Evolutionary conservation across 2,113 vertebrate genomes (phyloP).

Genomic region (Alligator sinensis): DNA sequence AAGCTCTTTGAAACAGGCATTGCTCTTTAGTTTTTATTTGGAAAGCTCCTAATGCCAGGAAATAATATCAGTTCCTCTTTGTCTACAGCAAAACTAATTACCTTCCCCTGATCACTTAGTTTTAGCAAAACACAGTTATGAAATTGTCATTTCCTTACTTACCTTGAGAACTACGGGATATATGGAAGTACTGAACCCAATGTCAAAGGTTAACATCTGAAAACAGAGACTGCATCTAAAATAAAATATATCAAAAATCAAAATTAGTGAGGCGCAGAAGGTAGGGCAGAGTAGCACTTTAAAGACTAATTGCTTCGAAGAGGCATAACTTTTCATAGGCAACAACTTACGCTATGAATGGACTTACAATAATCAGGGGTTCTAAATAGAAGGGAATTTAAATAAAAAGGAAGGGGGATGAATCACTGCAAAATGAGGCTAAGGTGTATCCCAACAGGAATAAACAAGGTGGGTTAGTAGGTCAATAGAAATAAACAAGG

Average conservation of each 20-base stretch:
- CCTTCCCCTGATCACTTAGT: background rate
- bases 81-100: background rate
- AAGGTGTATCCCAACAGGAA: too few species aligned
- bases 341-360: too few species aligned
- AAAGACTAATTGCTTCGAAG: too few species aligned
- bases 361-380: too few species aligned
- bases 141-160: conserved; percentile 39
- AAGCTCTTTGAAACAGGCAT: background rate
- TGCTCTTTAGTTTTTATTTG: background rate
- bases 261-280: background rate
- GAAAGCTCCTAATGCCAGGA: background rate
- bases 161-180: conserved; percentile 88
- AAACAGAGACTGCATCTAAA: conserved; percentile 92
- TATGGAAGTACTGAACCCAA: conserved; percentile 79
- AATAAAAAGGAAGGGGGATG: too few species aligned
- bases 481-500: too few species aligned
- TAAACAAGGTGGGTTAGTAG: too few species aligned
- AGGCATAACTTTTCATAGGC: too few species aligned
- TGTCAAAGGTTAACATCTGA: conserved; percentile 93
- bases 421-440: too few species aligned
- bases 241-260: conserved; percentile 13
- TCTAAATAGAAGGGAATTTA: too few species aligned
- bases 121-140: background rate
- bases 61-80: too few species aligned
- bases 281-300: too few species aligned